Evolutionary conservation across 2,888 invertebrate species (phyloP).

Genomic region (Apantesis nais): DNA sequence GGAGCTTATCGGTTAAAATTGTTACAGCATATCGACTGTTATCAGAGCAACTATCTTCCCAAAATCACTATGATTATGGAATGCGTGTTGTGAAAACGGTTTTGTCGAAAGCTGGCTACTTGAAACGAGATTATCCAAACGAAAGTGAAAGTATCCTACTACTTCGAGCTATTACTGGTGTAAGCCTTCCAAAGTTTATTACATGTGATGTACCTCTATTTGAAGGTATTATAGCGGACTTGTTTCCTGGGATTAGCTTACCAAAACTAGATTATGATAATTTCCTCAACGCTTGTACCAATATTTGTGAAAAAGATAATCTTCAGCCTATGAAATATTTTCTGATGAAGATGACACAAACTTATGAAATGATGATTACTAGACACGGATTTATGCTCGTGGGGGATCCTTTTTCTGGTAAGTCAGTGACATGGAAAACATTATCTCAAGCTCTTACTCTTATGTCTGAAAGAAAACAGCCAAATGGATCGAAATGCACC

Average conservation of each 20-base stretch:
- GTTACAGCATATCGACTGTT: conserved; percentile 93
- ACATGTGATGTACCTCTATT: conserved; percentile 94
- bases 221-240: conserved; percentile 95
- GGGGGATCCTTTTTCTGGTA: conserved; percentile 93
- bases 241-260: conserved; percentile 92
- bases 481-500: conserved; percentile 86
- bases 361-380: conserved; percentile 97
- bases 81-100: conserved; percentile 96
- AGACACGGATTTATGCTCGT: conserved; percentile 97
- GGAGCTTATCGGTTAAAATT: conserved; percentile 92
- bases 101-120: conserved; percentile 93
- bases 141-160: conserved; percentile 92
- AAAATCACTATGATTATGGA: conserved; percentile 95
- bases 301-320: conserved; percentile 87
- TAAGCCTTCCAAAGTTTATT: conserved; percentile 96
- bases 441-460: conserved; percentile 90
- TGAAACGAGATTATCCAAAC: conserved; percentile 91
- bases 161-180: conserved; percentile 94
- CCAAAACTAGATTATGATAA: conserved; percentile 90
- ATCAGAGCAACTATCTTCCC: conserved; percentile 93
- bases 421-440: conserved; percentile 91
- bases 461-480: conserved; percentile 86
- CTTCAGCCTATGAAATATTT: conserved; percentile 92
- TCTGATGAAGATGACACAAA: conserved; percentile 94
- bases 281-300: conserved; percentile 88